Conservation (phyloP, 2,797 vertebrate genomes). For the Micromesistius poutassou region DNA sequence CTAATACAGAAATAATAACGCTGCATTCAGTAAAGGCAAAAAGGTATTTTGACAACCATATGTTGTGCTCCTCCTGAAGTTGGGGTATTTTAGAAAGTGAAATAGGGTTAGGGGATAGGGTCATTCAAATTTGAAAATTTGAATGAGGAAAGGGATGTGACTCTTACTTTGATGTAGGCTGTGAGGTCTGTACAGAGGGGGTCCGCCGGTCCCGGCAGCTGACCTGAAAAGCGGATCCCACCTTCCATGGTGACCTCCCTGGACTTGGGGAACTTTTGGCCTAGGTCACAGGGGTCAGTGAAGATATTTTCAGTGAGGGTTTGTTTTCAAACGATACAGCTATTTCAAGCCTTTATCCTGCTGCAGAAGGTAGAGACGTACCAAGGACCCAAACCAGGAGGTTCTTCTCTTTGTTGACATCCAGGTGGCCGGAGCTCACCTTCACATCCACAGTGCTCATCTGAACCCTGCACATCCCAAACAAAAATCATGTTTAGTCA, state of each 20-base stretch:
- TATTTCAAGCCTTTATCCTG: neutral
- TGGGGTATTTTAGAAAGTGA: neutral
- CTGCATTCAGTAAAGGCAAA: no score
- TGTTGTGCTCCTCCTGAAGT: neutral
- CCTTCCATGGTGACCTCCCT: constrained; percentile 87
- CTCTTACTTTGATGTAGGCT: constrained; percentile 87
- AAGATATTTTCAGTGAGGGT: neutral
- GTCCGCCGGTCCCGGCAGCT: constrained; percentile 75
- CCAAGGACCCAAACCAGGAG: constrained; percentile 86
- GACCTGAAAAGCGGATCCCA: constrained; percentile 77
- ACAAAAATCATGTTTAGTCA: neutral
- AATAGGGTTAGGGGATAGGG: neutral
- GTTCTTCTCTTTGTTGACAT: constrained; percentile 87
- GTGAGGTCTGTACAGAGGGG: constrained; percentile 83
- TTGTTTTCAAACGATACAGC: neutral
- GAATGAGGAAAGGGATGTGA: neutral
- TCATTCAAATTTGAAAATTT: neutral
- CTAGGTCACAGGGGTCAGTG: constrained; percentile 57
- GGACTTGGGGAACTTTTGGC: constrained; percentile 92
- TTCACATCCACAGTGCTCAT: constrained; percentile 82
- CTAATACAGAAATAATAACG: neutral
- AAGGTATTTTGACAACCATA: no score
- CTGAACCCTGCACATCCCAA: constrained; percentile 73
- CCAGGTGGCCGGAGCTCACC: constrained; percentile 86
- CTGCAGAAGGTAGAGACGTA: constrained; percentile 40